phyloP scores from a whole-genome alignment of 2,888 invertebrate genomes.

The Ochropleura leucogaster region DNA sequence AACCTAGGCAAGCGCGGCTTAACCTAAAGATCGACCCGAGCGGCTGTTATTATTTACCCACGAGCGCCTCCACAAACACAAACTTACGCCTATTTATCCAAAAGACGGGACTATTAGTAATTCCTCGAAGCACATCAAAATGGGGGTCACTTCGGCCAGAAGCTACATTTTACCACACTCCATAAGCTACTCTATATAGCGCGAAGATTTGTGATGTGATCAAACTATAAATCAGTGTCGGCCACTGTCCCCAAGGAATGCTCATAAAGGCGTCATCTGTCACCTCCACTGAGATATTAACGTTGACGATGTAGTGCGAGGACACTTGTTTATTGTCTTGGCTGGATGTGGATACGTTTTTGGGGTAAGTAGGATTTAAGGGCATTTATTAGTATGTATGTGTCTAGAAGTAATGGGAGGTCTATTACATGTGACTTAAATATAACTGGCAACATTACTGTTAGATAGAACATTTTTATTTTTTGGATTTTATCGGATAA shows the following conservation, averaged over 20 bases:
- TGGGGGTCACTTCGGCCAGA: slow-evolving; percentile 30
- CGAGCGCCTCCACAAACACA: too few relatives aligned
- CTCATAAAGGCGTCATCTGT: slow-evolving; percentile 70
- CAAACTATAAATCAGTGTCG: slow-evolving; percentile 69
- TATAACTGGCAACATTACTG: too few relatives aligned
- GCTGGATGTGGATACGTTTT: slow-evolving; percentile 1
- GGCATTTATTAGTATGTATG: slow-evolving; percentile 7
- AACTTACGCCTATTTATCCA: neutral
- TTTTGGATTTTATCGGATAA: too few relatives aligned
- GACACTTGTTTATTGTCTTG: slow-evolving; percentile 53
- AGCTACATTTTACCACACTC: slow-evolving; percentile 56
- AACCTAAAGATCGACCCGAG: too few relatives aligned
- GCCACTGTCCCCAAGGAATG: slow-evolving; percentile 65
- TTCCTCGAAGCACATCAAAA: slow-evolving; percentile 15
- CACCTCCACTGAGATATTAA: slow-evolving; percentile 63
- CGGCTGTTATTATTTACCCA: too few relatives aligned
- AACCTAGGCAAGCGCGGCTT: too few relatives aligned
- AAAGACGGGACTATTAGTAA: neutral
- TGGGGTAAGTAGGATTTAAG: slow-evolving; percentile 22
- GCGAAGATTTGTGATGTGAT: slow-evolving; percentile 68
- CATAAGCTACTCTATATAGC: slow-evolving; percentile 51
- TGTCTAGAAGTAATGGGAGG: too few relatives aligned
- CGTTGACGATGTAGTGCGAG: slow-evolving; percentile 50
- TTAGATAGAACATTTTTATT: too few relatives aligned
- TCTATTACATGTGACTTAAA: too few relatives aligned